Conservation (phyloP, 2,797 vertebrate genomes). For the Sebastes itinus region DNA sequence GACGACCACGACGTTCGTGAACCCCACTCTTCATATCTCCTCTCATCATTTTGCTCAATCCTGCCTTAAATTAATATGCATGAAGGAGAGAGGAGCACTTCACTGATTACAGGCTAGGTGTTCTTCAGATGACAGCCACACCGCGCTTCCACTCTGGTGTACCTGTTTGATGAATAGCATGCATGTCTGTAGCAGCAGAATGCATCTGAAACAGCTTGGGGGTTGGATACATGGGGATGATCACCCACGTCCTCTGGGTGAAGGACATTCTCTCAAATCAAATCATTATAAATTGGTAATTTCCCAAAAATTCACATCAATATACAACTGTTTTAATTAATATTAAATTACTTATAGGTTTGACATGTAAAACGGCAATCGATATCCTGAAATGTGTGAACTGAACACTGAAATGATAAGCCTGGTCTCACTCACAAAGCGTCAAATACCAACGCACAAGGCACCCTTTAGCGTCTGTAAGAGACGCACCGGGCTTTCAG, state of each 20-base stretch:
- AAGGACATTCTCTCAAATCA: background rate
- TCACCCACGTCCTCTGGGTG: background rate
- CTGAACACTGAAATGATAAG: background rate
- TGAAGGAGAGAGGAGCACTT: background rate
- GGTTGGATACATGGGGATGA: background rate
- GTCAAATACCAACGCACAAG: no score
- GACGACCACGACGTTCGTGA: background rate
- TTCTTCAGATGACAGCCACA: constrained; percentile 12
- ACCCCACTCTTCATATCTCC: background rate
- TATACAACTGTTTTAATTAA: no score
- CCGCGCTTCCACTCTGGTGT: background rate
- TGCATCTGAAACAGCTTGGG: constrained; percentile 13
- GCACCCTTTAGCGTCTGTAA: background rate
- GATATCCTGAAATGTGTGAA: background rate
- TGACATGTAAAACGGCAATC: background rate
- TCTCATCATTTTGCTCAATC: background rate
- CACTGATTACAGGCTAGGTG: constrained; percentile 20
- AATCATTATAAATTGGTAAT: background rate
- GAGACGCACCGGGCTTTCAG: background rate
- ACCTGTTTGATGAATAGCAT: constrained; percentile 38
- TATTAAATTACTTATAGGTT: background rate
- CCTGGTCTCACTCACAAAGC: no score
- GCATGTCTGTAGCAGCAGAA: background rate
- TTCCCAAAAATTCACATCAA: background rate
- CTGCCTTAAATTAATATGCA: constrained; percentile 18